Evolutionary conservation across 1,140 invertebrate species (phyloP), one percentile per base, ranked within the genome.

Genomic region (Monomorium pharaonis): DNA sequence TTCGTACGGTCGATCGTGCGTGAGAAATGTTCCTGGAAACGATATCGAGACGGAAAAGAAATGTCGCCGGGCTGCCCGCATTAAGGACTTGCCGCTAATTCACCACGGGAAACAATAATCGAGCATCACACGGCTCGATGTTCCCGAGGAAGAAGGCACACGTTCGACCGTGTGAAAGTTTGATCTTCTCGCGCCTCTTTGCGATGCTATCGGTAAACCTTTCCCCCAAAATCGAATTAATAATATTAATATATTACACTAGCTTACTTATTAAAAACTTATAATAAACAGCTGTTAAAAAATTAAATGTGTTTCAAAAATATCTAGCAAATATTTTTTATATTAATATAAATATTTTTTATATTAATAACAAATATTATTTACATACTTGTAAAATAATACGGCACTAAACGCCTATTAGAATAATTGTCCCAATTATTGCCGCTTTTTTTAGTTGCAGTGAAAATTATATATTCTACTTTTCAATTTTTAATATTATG

Each of bases 1-100:
- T 44, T 70, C 42, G 27, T 67, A 24, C 16, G 74, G 51, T 89
- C 87, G 89, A 93, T 93, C 88, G 86, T 88, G 89, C 92, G 92
- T 93, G 92, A 90, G 92, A 92, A 93, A 47, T 24, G 37, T 74
- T 65, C 33, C 30, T 51, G 12, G 16, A 51, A 77, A 63, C 58
- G 16, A 51, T 30, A 70, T 80, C 51, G 37, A 69, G 3, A 27
- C 49, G 21, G n/a, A 44, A 47, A 51, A 33, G 62, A 85, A 58
- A 42, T 78, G 21, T 72, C 33, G 27, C 42, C 24, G 42, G 18
- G 30, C 30, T 33, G 47, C 88, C 76, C 84, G 75, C 72, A 86
- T 89, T 62, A 77, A 42, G 27, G 67, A 81, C 42, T n/a, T 24
- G 56, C 37, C n/a, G n/a, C 24, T 83, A 33, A 74, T 44, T 74